Evolutionary conservation across 2,888 invertebrate genomes (phyloP).

Genomic region (Thymelicus lineola): DNA sequence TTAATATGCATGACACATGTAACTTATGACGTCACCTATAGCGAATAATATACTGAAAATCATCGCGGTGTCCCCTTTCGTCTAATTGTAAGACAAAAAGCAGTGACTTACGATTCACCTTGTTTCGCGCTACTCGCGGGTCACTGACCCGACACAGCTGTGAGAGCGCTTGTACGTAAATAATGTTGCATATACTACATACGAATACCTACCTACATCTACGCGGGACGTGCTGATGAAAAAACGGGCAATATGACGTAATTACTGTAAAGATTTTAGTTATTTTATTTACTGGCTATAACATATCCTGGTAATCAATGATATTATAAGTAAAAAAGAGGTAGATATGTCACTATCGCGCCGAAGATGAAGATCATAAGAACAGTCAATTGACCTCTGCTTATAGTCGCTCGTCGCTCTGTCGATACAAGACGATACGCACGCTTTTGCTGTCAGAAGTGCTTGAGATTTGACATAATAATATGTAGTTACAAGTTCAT

Average conservation of each 20-base stretch:
- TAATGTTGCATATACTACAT: constrained; percentile 55
- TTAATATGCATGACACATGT: constrained; percentile 35
- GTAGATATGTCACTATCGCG: too few species aligned
- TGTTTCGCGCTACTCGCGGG: constrained; percentile 73
- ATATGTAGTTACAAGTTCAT: too few species aligned
- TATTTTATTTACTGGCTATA: too few species aligned
- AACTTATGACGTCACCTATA: constrained; percentile 26
- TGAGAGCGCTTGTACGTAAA: constrained; percentile 62
- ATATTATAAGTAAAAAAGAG: too few species aligned
- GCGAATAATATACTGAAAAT: constrained; percentile 45
- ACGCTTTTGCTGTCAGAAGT: too few species aligned
- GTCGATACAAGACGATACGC: too few species aligned
- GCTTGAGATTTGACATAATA: too few species aligned
- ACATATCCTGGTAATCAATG: too few species aligned
- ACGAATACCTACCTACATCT: constrained; percentile 36
- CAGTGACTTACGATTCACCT: constrained; percentile 70
- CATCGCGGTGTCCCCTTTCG: constrained; percentile 55
- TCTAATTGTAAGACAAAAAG: constrained; percentile 63
- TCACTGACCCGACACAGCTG: constrained; percentile 78
- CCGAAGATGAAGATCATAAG: too few species aligned
- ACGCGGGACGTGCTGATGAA: constrained; percentile 39
- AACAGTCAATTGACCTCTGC: too few species aligned
- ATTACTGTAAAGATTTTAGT: too few species aligned
- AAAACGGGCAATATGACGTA: constrained; percentile 22
- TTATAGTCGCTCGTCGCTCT: too few species aligned